These are phyloP conservation scores for Dromaius novaehollandiae DNA, from an alignment of 2,113 vertebrate species.

Conservation along the genomic window DNA sequence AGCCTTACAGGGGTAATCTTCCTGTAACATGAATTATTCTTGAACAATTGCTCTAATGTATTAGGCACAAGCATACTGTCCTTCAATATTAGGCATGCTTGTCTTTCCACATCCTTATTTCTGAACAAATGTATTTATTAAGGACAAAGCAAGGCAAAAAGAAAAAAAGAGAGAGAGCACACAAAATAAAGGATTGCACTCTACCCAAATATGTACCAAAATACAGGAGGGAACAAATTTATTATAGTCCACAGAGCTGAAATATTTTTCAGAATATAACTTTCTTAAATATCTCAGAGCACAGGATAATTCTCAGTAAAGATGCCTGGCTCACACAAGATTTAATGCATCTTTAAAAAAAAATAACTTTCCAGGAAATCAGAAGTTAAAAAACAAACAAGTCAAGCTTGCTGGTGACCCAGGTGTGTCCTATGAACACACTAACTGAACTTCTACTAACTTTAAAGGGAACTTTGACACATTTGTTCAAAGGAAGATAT, in stretches of 20 bases:
- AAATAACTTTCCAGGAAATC: not conserved
- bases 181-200: not conserved
- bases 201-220: not conserved
- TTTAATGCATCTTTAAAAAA: not conserved
- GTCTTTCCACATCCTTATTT: slow-evolving; percentile 63
- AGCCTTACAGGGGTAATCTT: slow-evolving; percentile 66
- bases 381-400: not conserved
- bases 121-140: slow-evolving; percentile 60
- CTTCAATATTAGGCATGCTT: slow-evolving; percentile 72
- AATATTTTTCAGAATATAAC: not conserved
- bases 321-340: not conserved
- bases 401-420: not conserved
- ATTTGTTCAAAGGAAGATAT: not conserved
- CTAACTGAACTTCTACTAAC: not conserved
- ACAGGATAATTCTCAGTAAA: not conserved
- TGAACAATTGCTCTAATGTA: slow-evolving; percentile 71
- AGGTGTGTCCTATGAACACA: not conserved
- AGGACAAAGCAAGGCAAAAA: not conserved
- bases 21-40: slow-evolving; percentile 69
- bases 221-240: not conserved
- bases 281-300: slow-evolving; percentile 5
- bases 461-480: not conserved
- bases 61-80: slow-evolving; percentile 61
- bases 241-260: not conserved
- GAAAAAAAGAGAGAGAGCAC: not conserved